Conservation (phyloP, 2,113 vertebrate genomes). For the Myodes glareolus region DNA sequence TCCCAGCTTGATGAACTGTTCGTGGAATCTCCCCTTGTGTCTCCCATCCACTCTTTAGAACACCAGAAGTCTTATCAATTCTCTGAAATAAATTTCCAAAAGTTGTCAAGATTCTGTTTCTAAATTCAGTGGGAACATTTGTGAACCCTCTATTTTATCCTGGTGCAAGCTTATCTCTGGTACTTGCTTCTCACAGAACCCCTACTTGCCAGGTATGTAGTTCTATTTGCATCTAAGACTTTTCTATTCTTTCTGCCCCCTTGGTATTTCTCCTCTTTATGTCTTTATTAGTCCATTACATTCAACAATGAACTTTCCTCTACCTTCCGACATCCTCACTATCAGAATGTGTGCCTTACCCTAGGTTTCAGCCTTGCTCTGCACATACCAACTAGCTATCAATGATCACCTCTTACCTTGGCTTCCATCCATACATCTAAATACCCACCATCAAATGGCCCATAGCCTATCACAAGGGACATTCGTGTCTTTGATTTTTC, state of each 20-base stretch:
- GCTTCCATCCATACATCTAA: neutral
- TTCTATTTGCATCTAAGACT: neutral
- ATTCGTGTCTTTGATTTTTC: neutral
- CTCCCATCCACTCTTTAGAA: neutral
- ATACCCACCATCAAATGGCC: neutral
- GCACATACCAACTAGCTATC: neutral
- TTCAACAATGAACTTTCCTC: neutral
- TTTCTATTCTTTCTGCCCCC: neutral
- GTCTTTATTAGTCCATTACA: neutral
- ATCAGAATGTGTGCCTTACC: neutral
- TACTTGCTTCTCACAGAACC: neutral
- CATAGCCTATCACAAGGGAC: neutral
- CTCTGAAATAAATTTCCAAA: slow-evolving; percentile 21
- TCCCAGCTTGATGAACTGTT: neutral
- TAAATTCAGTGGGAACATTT: neutral
- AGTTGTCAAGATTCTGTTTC: neutral
- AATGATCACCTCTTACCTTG: neutral
- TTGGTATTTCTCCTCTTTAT: neutral
- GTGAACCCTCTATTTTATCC: neutral
- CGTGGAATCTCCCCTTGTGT: neutral
- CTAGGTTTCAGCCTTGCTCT: neutral
- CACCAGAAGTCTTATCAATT: neutral
- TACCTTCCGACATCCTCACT: neutral
- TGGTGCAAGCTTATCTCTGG: neutral
- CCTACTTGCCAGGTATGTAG: neutral